Evolutionary conservation across 2,888 invertebrate species (phyloP).

Genomic region (Eupithecia exiguata): DNA sequence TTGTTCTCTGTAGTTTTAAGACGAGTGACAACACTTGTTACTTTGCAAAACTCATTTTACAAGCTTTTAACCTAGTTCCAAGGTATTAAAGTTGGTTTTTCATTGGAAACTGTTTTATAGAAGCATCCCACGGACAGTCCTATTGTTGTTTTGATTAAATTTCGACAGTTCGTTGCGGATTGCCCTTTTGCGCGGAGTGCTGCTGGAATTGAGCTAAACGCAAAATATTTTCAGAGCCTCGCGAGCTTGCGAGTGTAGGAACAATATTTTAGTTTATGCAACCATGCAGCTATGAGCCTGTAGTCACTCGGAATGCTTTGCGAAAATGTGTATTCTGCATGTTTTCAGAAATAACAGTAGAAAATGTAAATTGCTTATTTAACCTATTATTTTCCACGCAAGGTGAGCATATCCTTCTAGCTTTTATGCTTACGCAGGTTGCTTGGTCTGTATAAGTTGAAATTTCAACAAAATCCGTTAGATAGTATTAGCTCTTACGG

Average conservation of each 20-base stretch:
- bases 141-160: slow-evolving; percentile 82
- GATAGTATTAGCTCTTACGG: neutral
- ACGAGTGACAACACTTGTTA: neutral
- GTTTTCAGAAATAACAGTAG: neutral
- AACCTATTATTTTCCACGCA: neutral
- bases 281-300: slow-evolving; percentile 3
- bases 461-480: neutral
- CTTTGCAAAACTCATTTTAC: neutral
- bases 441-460: neutral
- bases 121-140: slow-evolving; percentile 55
- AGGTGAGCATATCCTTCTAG: neutral
- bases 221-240: slow-evolving; percentile 20
- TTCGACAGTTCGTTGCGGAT: slow-evolving; percentile 71
- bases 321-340: neutral
- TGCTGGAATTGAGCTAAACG: slow-evolving; percentile 56
- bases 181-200: slow-evolving; percentile 68
- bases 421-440: no score
- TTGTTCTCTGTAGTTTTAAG: neutral
- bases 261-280: slow-evolving; percentile 5
- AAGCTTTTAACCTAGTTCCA: neutral
- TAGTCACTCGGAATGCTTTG: neutral
- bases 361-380: neutral
- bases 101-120: neutral
- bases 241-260: neutral
- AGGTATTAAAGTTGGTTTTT: neutral